Conservation (phyloP, 2,797 vertebrate species). For the Sphenopsis melanotis region DNA sequence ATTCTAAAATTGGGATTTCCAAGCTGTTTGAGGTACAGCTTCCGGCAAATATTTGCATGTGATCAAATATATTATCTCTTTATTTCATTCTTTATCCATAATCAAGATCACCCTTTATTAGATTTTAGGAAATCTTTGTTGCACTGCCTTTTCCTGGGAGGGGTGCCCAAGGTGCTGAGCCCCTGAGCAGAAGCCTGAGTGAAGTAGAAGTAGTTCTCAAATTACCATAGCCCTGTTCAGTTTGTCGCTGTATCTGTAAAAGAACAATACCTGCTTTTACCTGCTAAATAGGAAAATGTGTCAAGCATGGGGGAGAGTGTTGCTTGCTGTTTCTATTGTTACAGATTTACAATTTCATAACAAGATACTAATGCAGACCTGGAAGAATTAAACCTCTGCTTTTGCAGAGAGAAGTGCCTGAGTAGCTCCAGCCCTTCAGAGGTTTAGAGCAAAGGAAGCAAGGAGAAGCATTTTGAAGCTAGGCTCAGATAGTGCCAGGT, state of each 20-base stretch:
- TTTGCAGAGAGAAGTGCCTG: background rate
- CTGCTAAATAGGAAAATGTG: background rate
- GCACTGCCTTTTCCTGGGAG: background rate
- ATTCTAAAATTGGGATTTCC: background rate
- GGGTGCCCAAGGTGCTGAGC: background rate
- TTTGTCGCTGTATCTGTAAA: background rate
- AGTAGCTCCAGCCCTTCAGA: background rate
- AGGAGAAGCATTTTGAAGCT: background rate
- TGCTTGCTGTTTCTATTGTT: background rate
- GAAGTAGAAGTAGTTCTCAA: background rate
- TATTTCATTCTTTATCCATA: background rate
- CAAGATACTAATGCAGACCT: background rate
- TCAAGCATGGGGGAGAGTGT: background rate
- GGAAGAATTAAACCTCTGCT: background rate
- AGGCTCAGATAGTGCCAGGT: no score
- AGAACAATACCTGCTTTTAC: background rate
- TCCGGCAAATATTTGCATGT: background rate
- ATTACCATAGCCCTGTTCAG: background rate
- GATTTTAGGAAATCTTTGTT: background rate
- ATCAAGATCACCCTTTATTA: background rate
- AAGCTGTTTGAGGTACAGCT: background rate
- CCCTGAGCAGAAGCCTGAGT: background rate
- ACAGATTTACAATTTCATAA: background rate
- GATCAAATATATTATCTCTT: background rate
- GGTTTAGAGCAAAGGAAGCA: background rate